Evolutionary conservation across 2,113 vertebrate genomes (phyloP), one percentile per base, ranked within the genome.

Genomic region (Saguinus imperator): DNA sequence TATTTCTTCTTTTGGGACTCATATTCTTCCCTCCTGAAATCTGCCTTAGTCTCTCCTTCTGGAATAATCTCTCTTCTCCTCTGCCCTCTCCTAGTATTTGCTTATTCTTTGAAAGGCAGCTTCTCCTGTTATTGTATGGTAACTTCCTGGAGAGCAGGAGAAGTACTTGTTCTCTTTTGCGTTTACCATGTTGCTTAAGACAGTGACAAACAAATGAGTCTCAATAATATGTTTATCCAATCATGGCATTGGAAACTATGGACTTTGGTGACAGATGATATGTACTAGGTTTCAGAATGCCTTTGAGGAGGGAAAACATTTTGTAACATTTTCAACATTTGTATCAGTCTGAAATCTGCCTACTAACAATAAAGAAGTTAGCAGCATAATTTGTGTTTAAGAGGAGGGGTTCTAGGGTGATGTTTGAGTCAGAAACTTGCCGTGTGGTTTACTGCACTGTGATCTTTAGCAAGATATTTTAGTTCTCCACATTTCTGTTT

Each of bases 361-460:
- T 50, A 14, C 55, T 70, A 70, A 45, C 8, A 64, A 77, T 52
- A 43, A 72, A 79, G 84, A 83, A 18, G 48, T 4, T 75, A 68
- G 3, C 6, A 40, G 55, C 40, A 43, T 29, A 48, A 70, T 7
- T 77, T n/a, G 32, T 27, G 25, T 50, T 27, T 40, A 40, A 81
- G 35, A 52, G 58, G n/a, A 27, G 18, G 6, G 18, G 17, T 29
- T 55, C 18, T n/a, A 8, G 90, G 43, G 58, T 76, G 7, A 16
- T 48, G 20, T 61, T 57, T 77, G 93, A 91, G 45, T 25, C 66
- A 66, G 79, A 95, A 81, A 45, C 37, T 48, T 86, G 90, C 77
- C 80, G 9, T 16, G 11, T 35, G 12, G 58, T 86, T 79, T 64
- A 23, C 73, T 87, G 50, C 45, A 61, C 0, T 14, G 55, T 25